Evolutionary conservation across 2,888 invertebrate species (phyloP).

Genomic region (Himalopsyche japonica): DNA sequence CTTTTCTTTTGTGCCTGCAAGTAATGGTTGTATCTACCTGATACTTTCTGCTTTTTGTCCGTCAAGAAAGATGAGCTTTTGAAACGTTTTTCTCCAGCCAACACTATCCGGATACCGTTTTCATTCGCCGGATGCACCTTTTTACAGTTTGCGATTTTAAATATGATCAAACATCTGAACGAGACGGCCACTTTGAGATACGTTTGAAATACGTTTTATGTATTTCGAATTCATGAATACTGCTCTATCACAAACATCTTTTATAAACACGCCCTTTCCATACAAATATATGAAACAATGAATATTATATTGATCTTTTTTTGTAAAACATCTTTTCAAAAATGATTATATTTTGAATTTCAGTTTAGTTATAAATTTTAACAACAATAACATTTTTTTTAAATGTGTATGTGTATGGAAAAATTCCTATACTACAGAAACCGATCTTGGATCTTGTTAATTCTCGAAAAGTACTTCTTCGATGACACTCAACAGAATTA

Average conservation of each 20-base stretch:
- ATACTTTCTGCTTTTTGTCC: conserved; percentile 14
- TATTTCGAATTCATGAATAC: background rate
- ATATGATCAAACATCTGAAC: background rate
- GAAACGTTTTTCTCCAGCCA: conserved; percentile 24
- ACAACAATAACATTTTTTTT: too few species aligned
- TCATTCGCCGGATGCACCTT: conserved; percentile 1
- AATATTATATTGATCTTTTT: too few species aligned
- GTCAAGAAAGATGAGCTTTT: conserved; percentile 27
- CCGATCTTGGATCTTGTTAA: too few species aligned
- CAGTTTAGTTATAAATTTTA: too few species aligned
- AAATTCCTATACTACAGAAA: too few species aligned
- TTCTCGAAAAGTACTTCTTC: too few species aligned
- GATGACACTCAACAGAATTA: too few species aligned
- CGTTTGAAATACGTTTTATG: too few species aligned
- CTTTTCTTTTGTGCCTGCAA: conserved; percentile 6
- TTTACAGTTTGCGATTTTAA: background rate
- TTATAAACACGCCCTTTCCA: background rate
- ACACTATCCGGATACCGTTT: conserved; percentile 9
- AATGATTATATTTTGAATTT: too few species aligned
- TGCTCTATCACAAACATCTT: background rate
- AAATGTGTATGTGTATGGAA: too few species aligned
- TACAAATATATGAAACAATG: too few species aligned
- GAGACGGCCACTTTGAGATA: background rate
- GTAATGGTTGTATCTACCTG: conserved; percentile 16
- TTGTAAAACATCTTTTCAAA: too few species aligned